Conservation (phyloP, 1,140 invertebrate species). For the Lysiphlebus fabarum region DNA sequence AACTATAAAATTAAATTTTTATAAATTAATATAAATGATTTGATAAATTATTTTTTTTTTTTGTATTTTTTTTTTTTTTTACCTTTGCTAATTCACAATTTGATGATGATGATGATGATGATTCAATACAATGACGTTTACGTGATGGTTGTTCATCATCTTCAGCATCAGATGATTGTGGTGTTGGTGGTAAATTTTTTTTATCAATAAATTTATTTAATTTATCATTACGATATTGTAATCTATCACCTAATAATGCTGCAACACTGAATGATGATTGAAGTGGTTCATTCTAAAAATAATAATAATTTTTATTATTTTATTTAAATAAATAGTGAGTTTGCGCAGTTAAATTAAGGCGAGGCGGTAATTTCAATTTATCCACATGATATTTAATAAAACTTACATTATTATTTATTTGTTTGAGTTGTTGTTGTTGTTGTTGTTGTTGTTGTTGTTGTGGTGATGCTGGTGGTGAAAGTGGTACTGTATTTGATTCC, state of each 20-base stretch:
- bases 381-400: slow-evolving; percentile 12
- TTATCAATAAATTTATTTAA: slow-evolving; percentile 16
- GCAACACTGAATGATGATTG: slow-evolving; percentile 51
- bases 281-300: slow-evolving; percentile 42
- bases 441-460: too few relatives aligned
- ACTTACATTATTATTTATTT: slow-evolving; percentile 56
- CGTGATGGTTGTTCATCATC: slow-evolving; percentile 49
- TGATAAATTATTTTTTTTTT: background rate
- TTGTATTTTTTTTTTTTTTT: slow-evolving; percentile 21
- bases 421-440: too few relatives aligned
- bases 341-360: too few relatives aligned
- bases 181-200: slow-evolving; percentile 49
- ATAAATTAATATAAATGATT: slow-evolving; percentile 11
- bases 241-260: slow-evolving; percentile 44
- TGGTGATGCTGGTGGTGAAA: slow-evolving; percentile 61
- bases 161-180: slow-evolving; percentile 56
- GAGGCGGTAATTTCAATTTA: too few relatives aligned
- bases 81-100: slow-evolving; percentile 48
- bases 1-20: slow-evolving; percentile 40
- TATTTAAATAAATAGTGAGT: background rate
- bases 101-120: too few relatives aligned
- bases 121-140: slow-evolving; percentile 39
- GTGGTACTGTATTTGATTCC: slow-evolving; percentile 40
- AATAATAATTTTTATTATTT: slow-evolving; percentile 17
- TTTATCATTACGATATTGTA: slow-evolving; percentile 25